Base-by-base conservation (phyloP, 1,140 invertebrate species). In the Onthophagus taurus region DNA sequence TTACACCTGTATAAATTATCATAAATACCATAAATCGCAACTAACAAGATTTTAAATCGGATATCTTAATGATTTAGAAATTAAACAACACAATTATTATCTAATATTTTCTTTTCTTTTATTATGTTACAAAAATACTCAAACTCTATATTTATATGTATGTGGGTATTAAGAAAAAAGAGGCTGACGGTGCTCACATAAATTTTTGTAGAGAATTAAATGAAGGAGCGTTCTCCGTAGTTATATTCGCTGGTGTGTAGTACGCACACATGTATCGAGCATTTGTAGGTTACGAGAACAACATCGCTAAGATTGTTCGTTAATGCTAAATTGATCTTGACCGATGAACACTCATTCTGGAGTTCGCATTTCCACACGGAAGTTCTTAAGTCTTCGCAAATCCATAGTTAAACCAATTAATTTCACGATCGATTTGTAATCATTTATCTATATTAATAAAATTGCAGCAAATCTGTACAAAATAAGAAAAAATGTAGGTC, bases 211-310 rank as follows among this genome's bases (percentile, higher is more conserved):
- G n/a, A n/a, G n/a, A n/a, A n/a, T n/a, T n/a, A n/a, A n/a, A n/a
- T n/a, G n/a, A n/a, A n/a, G n/a, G n/a, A n/a, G n/a, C n/a, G n/a
- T n/a, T n/a, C n/a, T n/a, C n/a, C n/a, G n/a, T n/a, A n/a, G n/a
- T n/a, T n/a, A n/a, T n/a, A n/a, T n/a, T n/a, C n/a, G n/a, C n/a
- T n/a, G n/a, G n/a, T n/a, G n/a, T n/a, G n/a, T n/a, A n/a, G n/a
- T n/a, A n/a, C n/a, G n/a, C n/a, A n/a, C n/a, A n/a, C 29, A 43
- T 43, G 14, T 31, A 16, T 14, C n/a, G 26, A 7, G 26, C 6
- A 4, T 4, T 31, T 9, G 29, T 31, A 31, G 41, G 41, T 43
- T 43, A 31, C 3, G 13, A 17, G 26, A 43, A 43, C 29, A 29
- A 12, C 31, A 5, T 9, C n/a, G 11, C n/a, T 11, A 6, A 26